Evolutionary conservation across 2,797 vertebrate species (phyloP).

Genomic region (Staurois parvus): DNA sequence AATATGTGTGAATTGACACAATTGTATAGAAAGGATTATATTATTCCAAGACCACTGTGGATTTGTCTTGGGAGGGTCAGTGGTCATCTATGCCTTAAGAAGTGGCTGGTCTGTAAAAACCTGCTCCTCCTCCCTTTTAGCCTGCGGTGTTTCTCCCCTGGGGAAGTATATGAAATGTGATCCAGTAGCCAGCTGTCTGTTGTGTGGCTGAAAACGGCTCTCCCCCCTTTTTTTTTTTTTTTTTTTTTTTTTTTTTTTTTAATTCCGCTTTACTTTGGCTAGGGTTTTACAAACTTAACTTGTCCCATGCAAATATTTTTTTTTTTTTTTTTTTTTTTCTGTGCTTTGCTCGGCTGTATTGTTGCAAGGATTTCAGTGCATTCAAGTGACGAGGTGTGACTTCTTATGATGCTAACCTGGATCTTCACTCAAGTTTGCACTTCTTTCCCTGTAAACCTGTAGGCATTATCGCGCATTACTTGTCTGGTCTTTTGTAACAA

Average conservation of each 20-base stretch:
- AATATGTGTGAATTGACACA: not conserved
- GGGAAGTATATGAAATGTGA: constrained; percentile 53
- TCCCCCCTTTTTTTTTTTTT: not conserved
- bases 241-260: not conserved
- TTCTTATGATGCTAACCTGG: not conserved
- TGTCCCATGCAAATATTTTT: constrained; percentile 22
- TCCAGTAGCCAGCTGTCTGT: constrained; percentile 58
- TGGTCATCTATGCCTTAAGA: constrained; percentile 51
- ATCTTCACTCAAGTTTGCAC: too few species aligned
- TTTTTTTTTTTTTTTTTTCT: constrained; percentile 2
- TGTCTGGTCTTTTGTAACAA: too few species aligned
- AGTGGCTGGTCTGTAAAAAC: constrained; percentile 46
- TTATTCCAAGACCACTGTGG: constrained; percentile 20
- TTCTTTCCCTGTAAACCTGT: too few species aligned
- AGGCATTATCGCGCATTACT: too few species aligned
- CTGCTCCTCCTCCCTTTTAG: constrained; percentile 39
- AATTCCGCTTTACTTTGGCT: not conserved
- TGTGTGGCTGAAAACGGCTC: constrained; percentile 44
- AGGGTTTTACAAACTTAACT: not conserved
- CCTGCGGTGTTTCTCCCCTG: constrained; percentile 50
- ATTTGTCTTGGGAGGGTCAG: constrained; percentile 39
- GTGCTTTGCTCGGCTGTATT: not conserved
- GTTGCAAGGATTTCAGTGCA: not conserved
- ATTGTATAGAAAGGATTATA: constrained; percentile 1
- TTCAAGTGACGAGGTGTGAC: not conserved